Conservation (phyloP, 2,888 invertebrate genomes). For the Sisyra nigra region DNA sequence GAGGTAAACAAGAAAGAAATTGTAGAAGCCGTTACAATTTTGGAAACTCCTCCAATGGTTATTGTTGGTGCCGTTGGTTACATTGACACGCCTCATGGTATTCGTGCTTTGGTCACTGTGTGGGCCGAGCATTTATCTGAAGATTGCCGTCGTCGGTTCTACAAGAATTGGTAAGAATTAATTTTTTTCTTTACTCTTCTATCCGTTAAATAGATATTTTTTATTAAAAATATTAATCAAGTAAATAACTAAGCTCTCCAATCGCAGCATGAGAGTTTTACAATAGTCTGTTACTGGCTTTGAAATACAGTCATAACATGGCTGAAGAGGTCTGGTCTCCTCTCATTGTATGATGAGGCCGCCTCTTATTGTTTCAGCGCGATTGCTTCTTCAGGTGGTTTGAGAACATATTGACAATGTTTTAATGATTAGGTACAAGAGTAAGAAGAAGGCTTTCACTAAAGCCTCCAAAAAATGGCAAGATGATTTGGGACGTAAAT, state of each 20-base stretch:
- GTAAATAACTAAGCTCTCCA: constrained; percentile 40
- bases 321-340: constrained; percentile 36
- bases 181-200: constrained; percentile 1
- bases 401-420: constrained; percentile 8
- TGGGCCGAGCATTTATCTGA: constrained; percentile 99
- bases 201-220: constrained; percentile 3
- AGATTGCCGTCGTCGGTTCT: constrained; percentile 96
- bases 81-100: constrained; percentile 95
- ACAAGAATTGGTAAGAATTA: constrained; percentile 93
- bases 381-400: constrained; percentile 12
- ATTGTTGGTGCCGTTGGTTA: constrained; percentile 96
- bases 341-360: constrained; percentile 53
- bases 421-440: constrained; percentile 70
- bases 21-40: constrained; percentile 94
- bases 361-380: constrained; percentile 31
- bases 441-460: constrained; percentile 99
- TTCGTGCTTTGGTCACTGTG: constrained; percentile 85
- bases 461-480: constrained; percentile 98
- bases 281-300: constrained; percentile 15
- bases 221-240: constrained; percentile 17
- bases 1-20: constrained; percentile 99
- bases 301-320: constrained; percentile 18
- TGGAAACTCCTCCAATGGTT: constrained; percentile 97
- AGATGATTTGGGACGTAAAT: constrained; percentile 90
- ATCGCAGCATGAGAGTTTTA: constrained; percentile 50